Evolutionary conservation across 2,797 vertebrate species (phyloP).

Genomic region (Diplodus sargus): DNA sequence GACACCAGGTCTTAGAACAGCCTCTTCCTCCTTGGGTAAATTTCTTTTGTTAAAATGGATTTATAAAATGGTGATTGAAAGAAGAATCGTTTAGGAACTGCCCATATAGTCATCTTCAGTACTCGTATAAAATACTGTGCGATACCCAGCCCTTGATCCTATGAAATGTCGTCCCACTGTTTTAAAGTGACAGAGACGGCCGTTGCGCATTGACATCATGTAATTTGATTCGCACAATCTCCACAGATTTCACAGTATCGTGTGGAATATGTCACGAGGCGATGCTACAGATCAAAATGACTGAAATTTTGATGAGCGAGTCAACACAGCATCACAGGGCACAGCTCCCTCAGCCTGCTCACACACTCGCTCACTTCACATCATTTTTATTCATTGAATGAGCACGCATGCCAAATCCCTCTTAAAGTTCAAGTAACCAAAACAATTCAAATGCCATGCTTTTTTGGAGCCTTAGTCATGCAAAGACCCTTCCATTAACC

Average conservation of each 20-base stretch:
- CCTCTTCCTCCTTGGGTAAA: no score
- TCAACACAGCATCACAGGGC: slow-evolving; percentile 32
- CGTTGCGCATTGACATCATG: not conserved
- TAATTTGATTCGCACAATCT: slow-evolving; percentile 2
- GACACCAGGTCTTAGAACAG: no score
- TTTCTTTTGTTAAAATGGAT: no score
- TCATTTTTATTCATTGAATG: slow-evolving; percentile 70
- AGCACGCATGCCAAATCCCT: slow-evolving; percentile 68
- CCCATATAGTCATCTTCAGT: no score
- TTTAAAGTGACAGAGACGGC: slow-evolving; percentile 3
- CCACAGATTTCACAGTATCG: not conserved
- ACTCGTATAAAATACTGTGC: no score
- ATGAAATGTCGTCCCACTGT: no score
- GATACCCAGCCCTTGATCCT: no score
- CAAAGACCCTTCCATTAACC: slow-evolving; percentile 55
- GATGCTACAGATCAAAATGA: slow-evolving; percentile 44
- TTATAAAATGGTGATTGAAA: no score
- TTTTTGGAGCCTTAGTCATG: slow-evolving; percentile 58
- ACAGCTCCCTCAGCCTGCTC: slow-evolving; percentile 47
- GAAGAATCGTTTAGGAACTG: no score
- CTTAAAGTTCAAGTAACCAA: slow-evolving; percentile 75
- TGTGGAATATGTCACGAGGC: slow-evolving; percentile 16
- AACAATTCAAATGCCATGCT: slow-evolving; percentile 72
- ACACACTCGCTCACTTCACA: slow-evolving; percentile 54
- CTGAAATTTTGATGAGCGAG: slow-evolving; percentile 52